Base-by-base conservation (phyloP, 2,113 vertebrate genomes). In the Bambusicola thoracicus region DNA sequence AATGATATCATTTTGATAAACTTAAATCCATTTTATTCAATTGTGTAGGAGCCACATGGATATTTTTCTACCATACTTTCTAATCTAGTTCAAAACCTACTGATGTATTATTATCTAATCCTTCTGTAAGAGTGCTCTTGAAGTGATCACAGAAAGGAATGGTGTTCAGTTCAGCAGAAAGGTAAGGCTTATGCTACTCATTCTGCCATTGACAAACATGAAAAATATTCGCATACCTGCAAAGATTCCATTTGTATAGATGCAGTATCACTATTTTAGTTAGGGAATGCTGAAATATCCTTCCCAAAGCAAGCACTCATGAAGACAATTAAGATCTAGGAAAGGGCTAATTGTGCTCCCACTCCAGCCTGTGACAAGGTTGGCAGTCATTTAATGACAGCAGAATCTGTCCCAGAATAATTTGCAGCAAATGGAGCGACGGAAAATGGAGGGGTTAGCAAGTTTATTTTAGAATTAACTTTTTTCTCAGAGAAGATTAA, bases 381-480 rank as follows among this genome's bases (percentile, higher is more conserved):
- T 81, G 77, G 38, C 11, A 41, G n/a, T 78, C 68, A 70, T 59
- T 88, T 77, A 59, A 72, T 3, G 7, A 90, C 58, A 89, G 34
- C 44, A 94, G 87, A 92, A 95, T 92, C 67, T 2, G 2, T 36
- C 77, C 80, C 66, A 58, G 56, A 92, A 88, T 44, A 92, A 93
- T 87, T 72, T 92, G 75, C 59, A 92, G 70, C 61, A 88, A 93
- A 87, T 51, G 17, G 55, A 91, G n/a, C 6, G 5, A 90, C 43
- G 0, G 0, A 90, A 95, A 96, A 92, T 61, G 63, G 32, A 93
- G 59, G 73, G 25, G 77, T 87, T 97, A 95, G 87, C 76, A 75
- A 91, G 80, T 88, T 94, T 95, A 82, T 95, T 95, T 93, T 85
- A 95, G 91, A 96, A 95, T 94, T 95, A 95, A 96, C 85, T 95